Percentiles rank a stretch among this genome's conserved stretches.
Evolutionary conservation across 2,888 invertebrate species (phyloP).

Genomic region (Aphodius granarius): DNA sequence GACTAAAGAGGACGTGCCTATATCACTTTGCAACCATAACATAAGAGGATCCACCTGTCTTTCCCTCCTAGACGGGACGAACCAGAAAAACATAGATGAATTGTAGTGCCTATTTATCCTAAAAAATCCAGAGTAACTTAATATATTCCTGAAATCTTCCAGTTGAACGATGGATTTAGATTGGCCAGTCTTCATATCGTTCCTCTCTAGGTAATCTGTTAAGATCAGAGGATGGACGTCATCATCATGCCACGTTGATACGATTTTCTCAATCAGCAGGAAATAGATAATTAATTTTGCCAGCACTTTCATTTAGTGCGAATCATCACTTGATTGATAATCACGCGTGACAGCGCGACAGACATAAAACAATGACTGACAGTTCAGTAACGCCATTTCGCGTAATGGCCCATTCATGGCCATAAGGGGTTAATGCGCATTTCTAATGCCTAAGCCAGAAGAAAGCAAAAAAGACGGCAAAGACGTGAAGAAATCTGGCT

Average conservation of each 20-base stretch:
- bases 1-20: conserved; percentile 73
- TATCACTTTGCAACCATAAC: conserved; percentile 81
- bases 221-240: conserved; percentile 65
- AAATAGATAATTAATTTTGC: neutral
- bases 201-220: conserved; percentile 67
- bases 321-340: neutral
- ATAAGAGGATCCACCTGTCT: conserved; percentile 65
- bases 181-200: conserved; percentile 65
- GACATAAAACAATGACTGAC: neutral
- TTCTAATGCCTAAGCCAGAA: neutral
- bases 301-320: neutral
- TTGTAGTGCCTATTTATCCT: conserved; percentile 74
- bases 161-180: conserved; percentile 57
- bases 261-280: neutral
- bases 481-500: neutral
- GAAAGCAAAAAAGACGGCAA: neutral
- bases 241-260: conserved; percentile 16
- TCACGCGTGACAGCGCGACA: neutral
- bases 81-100: conserved; percentile 87
- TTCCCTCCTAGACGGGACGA: conserved; percentile 67
- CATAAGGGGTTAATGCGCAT: neutral
- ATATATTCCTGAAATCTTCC: conserved; percentile 58
- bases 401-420: neutral
- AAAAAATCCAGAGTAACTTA: conserved; percentile 73
- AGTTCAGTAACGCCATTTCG: neutral